phyloP scores from a whole-genome alignment of 2,113 vertebrate species.

The Neotragus pygmaeus region DNA sequence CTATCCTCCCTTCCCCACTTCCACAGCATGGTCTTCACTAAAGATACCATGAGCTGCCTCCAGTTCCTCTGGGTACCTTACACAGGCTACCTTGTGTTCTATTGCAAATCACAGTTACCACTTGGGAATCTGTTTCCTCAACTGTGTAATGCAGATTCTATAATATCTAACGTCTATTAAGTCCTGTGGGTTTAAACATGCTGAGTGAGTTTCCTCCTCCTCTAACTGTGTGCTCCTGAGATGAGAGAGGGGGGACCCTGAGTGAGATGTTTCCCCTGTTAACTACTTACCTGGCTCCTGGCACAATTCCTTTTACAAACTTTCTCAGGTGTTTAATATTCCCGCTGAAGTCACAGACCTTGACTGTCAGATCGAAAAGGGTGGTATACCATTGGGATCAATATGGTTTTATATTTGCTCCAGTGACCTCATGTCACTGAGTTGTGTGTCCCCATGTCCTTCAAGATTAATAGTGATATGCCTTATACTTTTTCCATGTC shows the following conservation, averaged over 20 bases:
- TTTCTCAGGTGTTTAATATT: background rate
- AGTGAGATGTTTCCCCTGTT: background rate
- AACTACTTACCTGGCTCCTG: background rate
- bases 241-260: background rate
- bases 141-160: background rate
- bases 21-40: background rate
- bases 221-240: background rate
- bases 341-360: background rate
- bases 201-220: background rate
- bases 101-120: background rate
- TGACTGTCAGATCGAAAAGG: background rate
- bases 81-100: background rate
- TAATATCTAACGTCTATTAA: background rate
- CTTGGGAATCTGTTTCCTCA: background rate
- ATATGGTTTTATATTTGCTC: slow-evolving; percentile 3
- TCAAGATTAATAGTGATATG: background rate
- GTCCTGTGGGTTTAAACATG: background rate
- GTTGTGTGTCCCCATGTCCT: background rate
- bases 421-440: background rate
- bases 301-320: background rate
- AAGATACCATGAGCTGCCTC: background rate
- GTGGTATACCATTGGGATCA: background rate
- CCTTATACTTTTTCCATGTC: background rate
- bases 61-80: background rate
- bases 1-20: background rate